Base-by-base conservation (phyloP, 2,113 vertebrate genomes). In the Tenrec ecaudatus region DNA sequence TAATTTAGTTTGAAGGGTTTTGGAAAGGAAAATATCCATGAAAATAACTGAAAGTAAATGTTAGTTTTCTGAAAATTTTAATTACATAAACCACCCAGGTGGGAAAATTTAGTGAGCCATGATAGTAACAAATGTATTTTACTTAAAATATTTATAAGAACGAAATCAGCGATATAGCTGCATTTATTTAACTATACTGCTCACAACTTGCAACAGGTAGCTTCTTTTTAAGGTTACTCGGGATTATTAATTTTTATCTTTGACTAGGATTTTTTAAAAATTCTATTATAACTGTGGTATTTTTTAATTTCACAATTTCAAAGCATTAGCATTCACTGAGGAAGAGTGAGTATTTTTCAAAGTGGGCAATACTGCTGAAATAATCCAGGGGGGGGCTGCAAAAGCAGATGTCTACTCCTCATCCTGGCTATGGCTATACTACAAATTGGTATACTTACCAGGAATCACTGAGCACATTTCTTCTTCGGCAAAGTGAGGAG, bases 31-130 rank as follows among this genome's bases (percentile, higher is more conserved):
- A 79, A 82, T 22, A 25, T 66, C 12, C 27, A 88, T n/a, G 12
- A 40, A 14, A 58, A 82, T 77, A 77, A 75, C 14, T 87, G 40
- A 94, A 91, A 86, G 38, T 82, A 36, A 94, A 89, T 66, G 90
- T 89, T 77, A 69, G 4, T 68, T 60, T 78, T 92, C 78, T 82
- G 57, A 43, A 92, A 92, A 95, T 81, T 22, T 83, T 33, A 87
- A 68, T 87, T 75, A 64, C 1, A 14, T 79, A 31, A 92, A 86
- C 33, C 25, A 75, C 17, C 71, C 81, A 76, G 81, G 20, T 82
- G 76, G 25, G 25, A 78, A 85, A 93, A 82, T 33, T 64, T 16
- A 69, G 36, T 80, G 64, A 69, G n/a, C 81, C 92, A 40, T 23
- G 36, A 19, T 17, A 86, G 36, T 29, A 92, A 86, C 36, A 79